Base-by-base conservation (phyloP, 64 coral and sea anemone genomes). In the Acropora tenuis region DNA sequence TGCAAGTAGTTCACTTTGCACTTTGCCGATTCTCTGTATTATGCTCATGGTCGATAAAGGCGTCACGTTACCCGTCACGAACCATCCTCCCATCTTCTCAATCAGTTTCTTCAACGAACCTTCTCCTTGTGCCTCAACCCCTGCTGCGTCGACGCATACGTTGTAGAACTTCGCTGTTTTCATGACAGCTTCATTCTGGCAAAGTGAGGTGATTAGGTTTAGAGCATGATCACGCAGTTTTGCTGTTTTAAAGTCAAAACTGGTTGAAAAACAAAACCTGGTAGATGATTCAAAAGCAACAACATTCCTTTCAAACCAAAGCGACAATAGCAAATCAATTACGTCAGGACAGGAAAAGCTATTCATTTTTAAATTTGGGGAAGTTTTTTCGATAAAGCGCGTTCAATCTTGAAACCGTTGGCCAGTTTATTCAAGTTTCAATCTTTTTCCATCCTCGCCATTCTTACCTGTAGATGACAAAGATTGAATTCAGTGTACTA, bases 141-240 rank as follows among this genome's bases (percentile, higher is more conserved):
- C 92, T 4, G 3, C 8, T 65, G 47, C 78, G 57, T 97, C 76
- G 20, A 94, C 46, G 57, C 95, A 97, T 0, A 66, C 18, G 42
- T 90, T 93, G 72, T 94, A 97, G 48, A 91, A 94, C 6, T 43
- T 75, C 18, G 47, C 82, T 11, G 95, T 60, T 48, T 97, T 97
- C 88, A 94, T 97, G 5, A 97, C 95, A 43, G 92, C 92, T 47
- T 94, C 91, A 48, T 97, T 97, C 95, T 97, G 50, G 10, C 6
- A 43, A 69, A 44, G 15, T 8, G 11, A 53, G 18, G 17, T 30
- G 68, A 12, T 55, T 18, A 89, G 80, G 0, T 55, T 55, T 7
- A 55, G 0, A 55, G 30, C 30, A 30, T 30, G 30, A 30, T 30
- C 30, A 30, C 30, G 30, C 30, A 30, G 30, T 30, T 30, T 30